Evolutionary conservation across 2,113 vertebrate genomes (phyloP).

Genomic region (Melanerpes formicivorus): DNA sequence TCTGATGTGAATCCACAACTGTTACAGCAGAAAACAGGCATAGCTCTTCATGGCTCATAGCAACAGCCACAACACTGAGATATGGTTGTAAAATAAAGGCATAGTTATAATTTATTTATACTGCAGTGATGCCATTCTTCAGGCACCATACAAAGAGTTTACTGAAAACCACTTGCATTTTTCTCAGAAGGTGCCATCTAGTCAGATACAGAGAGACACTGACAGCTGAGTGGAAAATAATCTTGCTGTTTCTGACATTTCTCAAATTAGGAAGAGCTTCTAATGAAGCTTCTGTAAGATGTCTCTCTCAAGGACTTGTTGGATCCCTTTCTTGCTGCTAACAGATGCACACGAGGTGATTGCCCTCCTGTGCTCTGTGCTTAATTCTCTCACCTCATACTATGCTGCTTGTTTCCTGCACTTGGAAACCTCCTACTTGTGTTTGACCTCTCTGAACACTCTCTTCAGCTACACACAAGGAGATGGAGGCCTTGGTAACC

Average conservation of each 20-base stretch:
- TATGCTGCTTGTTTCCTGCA: not conserved
- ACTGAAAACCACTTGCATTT: rapidly evolving
- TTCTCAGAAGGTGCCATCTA: not conserved
- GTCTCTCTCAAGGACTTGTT: not conserved
- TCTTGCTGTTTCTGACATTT: not conserved
- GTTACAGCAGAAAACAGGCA: not conserved
- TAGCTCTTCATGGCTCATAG: not conserved
- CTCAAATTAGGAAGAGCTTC: slow-evolving; percentile 7
- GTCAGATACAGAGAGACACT: not conserved
- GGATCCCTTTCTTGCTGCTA: not conserved
- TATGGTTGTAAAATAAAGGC: not conserved
- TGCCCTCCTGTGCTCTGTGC: not conserved
- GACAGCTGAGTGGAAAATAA: not conserved
- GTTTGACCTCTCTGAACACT: slow-evolving; percentile 38
- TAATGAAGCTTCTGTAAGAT: not conserved
- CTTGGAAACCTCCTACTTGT: slow-evolving; percentile 7
- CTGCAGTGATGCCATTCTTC: not conserved
- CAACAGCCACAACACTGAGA: not conserved
- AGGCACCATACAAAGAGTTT: not conserved
- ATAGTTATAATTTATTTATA: not conserved
- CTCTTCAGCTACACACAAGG: slow-evolving; percentile 30
- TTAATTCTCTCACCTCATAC: not conserved
- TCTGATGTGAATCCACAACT: not conserved
- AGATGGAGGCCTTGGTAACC: slow-evolving; percentile 19
- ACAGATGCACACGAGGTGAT: not conserved